A percentile compares a stretch with the other conserved stretches of the same genome.
phyloP scores from a whole-genome alignment of 2,888 invertebrate species.

The Perizoma affinitatum region DNA sequence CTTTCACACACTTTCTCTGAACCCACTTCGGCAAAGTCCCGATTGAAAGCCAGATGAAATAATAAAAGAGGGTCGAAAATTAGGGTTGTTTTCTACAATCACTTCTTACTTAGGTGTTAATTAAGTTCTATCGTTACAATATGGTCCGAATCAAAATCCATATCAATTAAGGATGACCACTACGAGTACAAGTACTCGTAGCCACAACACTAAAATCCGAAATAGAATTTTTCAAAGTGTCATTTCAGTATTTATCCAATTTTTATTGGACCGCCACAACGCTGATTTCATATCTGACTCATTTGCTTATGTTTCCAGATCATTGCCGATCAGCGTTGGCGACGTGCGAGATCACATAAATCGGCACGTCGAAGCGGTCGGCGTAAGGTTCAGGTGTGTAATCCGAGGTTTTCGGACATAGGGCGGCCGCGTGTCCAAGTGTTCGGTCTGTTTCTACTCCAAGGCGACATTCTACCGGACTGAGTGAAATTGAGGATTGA shows the following conservation, averaged over 20 bases:
- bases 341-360: constrained; percentile 88
- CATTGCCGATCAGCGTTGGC: constrained; percentile 94
- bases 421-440: constrained; percentile 96
- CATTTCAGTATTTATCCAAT: neutral
- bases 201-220: too few species aligned
- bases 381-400: constrained; percentile 93
- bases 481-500: constrained; percentile 82
- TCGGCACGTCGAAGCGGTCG: constrained; percentile 95
- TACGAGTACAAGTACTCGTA: too few species aligned
- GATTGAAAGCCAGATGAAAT: too few species aligned
- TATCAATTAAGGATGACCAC: too few species aligned
- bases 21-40: too few species aligned
- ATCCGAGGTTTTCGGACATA: too few species aligned
- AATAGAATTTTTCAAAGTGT: neutral
- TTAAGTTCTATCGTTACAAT: too few species aligned
- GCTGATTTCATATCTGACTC: neutral
- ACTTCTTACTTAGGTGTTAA: too few species aligned
- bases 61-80: too few species aligned
- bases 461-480: constrained; percentile 96
- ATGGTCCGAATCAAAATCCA: neutral
- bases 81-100: too few species aligned
- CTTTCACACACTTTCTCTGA: too few species aligned
- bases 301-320: constrained; percentile 63
- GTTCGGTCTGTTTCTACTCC: constrained; percentile 92
- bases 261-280: too few species aligned